Evolutionary conservation across 2,888 invertebrate species (phyloP), one percentile per base, ranked within the genome.

Genomic region (Phyllotreta striolata): DNA sequence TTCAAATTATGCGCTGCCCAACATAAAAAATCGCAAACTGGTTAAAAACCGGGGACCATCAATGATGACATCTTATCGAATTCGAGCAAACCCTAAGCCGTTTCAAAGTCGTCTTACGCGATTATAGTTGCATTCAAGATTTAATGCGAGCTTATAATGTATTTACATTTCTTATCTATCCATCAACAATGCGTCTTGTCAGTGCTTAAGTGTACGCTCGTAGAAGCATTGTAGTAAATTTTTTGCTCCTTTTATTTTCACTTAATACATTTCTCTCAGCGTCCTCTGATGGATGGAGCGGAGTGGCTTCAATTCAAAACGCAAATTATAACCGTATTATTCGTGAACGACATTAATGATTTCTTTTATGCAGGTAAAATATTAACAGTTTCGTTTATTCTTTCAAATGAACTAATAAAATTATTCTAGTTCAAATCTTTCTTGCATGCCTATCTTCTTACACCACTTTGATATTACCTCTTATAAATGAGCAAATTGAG

Each of bases 161-260:
- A 62, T 14, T 55, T 49, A 55, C 47, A 62, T 52, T 52, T 57
- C 52, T 57, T 57, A 62, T 62, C 62, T 51, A 57, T 62, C 51
- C 62, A 62, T 62, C 62, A 57, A 57, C 62, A 56, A 62, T 62
- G 52, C 57, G 39, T 62, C 62, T 57, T 62, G 62, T 62, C 62
- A 62, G 62, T 43, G 38, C 55, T 41, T 57, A 62, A 57, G 57
- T 62, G 62, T 57, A 57, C 57, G 51, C 51, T 62, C 41, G 55
- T 24, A 24, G 24, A 49, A 34, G 49, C 57, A 62, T 62, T 62
- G 62, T 62, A 52, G 39, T 57, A 24, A 41, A 34, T 51, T 57
- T 44, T 62, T 62, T 62, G 43, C 51, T 34, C 38, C 43, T 62
- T 57, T 62, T 62, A 62, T 57, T 57, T 62, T 62, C 62, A 41